Conservation (phyloP, 2,113 vertebrate species). For the Thalassarche chlororhynchos region DNA sequence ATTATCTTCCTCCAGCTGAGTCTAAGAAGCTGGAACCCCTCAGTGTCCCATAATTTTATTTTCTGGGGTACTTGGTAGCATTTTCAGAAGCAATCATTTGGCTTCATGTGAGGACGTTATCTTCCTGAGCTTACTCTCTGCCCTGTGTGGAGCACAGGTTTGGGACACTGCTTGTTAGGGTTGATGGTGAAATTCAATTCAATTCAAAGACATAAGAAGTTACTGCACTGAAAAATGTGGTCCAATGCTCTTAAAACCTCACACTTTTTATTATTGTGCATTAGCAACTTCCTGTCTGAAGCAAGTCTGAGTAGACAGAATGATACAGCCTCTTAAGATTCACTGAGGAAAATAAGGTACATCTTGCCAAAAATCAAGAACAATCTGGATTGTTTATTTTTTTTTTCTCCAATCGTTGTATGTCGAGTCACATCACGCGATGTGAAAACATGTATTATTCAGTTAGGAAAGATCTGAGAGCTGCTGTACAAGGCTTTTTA, state of each 20-base stretch:
- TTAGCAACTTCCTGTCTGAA: not conserved
- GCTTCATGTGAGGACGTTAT: not conserved
- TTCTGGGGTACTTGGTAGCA: not conserved
- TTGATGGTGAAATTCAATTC: not conserved
- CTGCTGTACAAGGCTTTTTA: not conserved
- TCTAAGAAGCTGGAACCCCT: not conserved
- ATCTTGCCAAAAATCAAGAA: not conserved
- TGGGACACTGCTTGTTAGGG: not conserved
- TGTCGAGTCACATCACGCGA: fast-evolving
- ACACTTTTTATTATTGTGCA: not conserved
- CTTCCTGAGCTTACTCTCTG: not conserved
- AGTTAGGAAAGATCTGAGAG: not conserved
- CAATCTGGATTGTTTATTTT: not conserved
- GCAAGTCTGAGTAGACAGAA: not conserved
- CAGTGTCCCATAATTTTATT: not conserved
- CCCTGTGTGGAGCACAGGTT: fast-evolving
- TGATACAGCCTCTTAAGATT: not conserved
- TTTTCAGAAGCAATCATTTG: not conserved
- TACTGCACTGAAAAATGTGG: not conserved
- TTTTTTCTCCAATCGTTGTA: not conserved
- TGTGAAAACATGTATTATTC: not conserved
- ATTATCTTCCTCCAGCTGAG: not conserved
- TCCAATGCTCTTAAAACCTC: not conserved
- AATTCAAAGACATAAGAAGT: not conserved
- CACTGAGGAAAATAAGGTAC: not conserved